Conservation (phyloP, 2,888 invertebrate genomes). For the Hymenopus coronatus region DNA sequence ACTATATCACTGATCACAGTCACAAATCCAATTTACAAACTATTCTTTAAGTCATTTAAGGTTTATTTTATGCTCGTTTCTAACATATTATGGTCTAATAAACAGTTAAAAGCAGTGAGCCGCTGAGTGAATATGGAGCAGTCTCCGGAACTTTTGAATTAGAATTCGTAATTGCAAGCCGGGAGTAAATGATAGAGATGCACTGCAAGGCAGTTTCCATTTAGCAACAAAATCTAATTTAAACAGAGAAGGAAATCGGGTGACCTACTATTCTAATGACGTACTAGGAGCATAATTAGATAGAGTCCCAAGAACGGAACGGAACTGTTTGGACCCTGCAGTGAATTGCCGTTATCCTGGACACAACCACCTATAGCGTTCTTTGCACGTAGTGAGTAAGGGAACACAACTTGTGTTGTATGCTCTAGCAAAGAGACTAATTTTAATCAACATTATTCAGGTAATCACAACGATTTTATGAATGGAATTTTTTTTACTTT, state of each 20-base stretch:
- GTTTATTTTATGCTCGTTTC: no score
- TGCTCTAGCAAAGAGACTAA: no score
- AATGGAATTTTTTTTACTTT: no score
- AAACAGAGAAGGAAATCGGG: background rate
- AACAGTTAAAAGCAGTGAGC: background rate
- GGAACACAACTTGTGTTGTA: no score
- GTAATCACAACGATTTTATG: no score
- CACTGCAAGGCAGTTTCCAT: background rate
- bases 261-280: background rate
- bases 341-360: background rate
- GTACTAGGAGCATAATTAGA: background rate
- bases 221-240: background rate
- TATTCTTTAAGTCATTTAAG: no score
- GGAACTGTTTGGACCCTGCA: background rate
- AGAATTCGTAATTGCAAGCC: background rate
- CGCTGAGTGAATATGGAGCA: background rate
- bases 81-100: no score
- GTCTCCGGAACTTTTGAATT: background rate
- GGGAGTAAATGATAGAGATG: background rate
- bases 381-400: background rate
- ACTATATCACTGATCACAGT: no score
- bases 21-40: no score
- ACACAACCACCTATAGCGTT: background rate
- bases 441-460: no score
- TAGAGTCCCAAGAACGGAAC: background rate